Base-by-base conservation (phyloP, 2,113 vertebrate genomes). In the Coregonus clupeaformis region DNA sequence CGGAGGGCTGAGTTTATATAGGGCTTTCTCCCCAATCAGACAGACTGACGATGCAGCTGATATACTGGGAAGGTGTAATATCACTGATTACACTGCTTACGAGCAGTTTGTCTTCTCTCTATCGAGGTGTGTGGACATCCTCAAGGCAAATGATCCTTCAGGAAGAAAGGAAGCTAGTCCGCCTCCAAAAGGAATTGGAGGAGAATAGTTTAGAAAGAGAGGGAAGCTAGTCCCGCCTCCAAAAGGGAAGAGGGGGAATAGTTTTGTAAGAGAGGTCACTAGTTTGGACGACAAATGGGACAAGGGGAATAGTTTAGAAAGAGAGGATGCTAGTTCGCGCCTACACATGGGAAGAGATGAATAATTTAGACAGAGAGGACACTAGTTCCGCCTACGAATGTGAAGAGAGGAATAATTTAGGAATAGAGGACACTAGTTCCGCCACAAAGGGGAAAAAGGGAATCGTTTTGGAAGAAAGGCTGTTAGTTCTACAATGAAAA, bases 51-150 rank as follows among this genome's bases (percentile, higher is more conserved):
- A 69, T 30, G 18, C 59, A 12, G 45, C 24, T 13, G 74, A 82
- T 55, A 66, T 66, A 62, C 52, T 65, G 29, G 69, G 74, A 71
- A 71, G 73, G 73, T 60, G 62, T 77, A 70, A 73, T 29, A 55
- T 82, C 52, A 75, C 22, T 6, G 57, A 76, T 69, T 62, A 79
- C 52, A 78, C 11, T 5, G 68, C 12, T 55, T 81, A 71, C 16
- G 66, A 80, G 32, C 62, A 79, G 68, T 59, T 62, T 22, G 67
- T 84, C 11, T 72, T 80, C 27, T 80, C 27, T 77, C 72, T 2
- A 69, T 77, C 5, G 62, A 69, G 49, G 45, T 79, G 6, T 60
- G 45, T 79, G 6, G 77, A 82, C 59, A 68, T 84, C 60, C 69
- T 81, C 3, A 25, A 25, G 22, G 18, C 16, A 42, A 67, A 72